Conservation (phyloP, 1,140 invertebrate genomes). For the Conus betulinus region DNA sequence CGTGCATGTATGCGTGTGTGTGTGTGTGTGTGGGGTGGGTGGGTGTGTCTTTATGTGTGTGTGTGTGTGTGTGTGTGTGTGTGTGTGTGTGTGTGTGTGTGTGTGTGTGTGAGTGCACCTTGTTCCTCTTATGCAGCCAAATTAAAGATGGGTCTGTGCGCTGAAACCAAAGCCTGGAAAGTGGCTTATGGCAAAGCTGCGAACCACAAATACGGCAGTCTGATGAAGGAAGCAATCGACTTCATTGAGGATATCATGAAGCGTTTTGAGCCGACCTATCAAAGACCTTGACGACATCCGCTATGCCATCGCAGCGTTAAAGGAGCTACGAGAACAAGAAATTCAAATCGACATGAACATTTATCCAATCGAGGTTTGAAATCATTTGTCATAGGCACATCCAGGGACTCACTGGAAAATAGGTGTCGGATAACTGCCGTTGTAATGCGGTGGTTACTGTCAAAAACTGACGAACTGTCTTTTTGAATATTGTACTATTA, state of each 20-base stretch:
- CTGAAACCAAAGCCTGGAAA: conserved; percentile 90
- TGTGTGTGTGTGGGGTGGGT: not conserved
- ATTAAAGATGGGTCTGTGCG: conserved; percentile 89
- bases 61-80: not conserved
- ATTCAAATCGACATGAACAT: conserved; percentile 96
- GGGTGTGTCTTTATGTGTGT: not conserved
- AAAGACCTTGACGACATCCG: conserved; percentile 94
- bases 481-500: too few species aligned
- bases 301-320: conserved; percentile 93
- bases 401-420: not conserved
- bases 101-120: not conserved
- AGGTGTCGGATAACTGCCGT: too few species aligned
- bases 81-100: not conserved
- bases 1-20: not conserved
- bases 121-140: conserved; percentile 81
- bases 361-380: conserved; percentile 88
- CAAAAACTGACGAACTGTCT: too few species aligned
- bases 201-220: conserved; percentile 92
- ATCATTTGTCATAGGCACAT: too few species aligned
- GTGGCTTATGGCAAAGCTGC: conserved; percentile 91
- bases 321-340: conserved; percentile 95
- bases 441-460: too few species aligned
- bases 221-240: conserved; percentile 96
- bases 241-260: conserved; percentile 94
- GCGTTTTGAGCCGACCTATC: conserved; percentile 88